Percentiles rank a stretch among this genome's conserved stretches.
These are phyloP conservation scores for Pseudococcus longispinus DNA, from an alignment of 2,888 invertebrate species.

Conservation along the genomic window DNA sequence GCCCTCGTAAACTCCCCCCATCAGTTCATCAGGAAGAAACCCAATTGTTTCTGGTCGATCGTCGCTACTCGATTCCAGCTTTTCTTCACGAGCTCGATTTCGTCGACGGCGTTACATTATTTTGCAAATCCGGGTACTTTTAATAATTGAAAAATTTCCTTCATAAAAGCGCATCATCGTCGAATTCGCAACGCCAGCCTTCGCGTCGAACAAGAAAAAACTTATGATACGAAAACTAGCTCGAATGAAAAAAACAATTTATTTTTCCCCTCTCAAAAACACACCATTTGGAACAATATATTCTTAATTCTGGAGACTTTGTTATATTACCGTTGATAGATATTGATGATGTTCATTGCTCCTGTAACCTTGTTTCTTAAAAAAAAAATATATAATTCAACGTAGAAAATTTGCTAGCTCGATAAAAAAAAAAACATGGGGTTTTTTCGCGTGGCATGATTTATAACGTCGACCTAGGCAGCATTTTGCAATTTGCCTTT, in stretches of 20 bases:
- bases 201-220: neutral
- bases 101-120: neutral
- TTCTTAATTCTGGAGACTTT: constrained; percentile 19
- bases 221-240: neutral
- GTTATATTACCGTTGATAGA: constrained; percentile 4
- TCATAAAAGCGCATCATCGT: neutral
- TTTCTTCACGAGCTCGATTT: neutral
- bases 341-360: constrained; percentile 21
- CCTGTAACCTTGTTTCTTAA: neutral
- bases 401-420: neutral
- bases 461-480: neutral
- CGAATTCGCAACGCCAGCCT: neutral
- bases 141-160: neutral
- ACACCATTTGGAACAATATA: constrained; percentile 10
- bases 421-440: neutral
- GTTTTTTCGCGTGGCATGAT: neutral
- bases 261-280: neutral
- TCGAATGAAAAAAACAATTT: neutral
- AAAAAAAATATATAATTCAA: neutral
- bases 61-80: neutral
- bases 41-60: neutral
- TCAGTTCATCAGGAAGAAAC: neutral
- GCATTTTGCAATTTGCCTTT: constrained; percentile 16
- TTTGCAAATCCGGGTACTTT: neutral
- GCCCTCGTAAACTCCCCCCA: neutral